Evolutionary conservation across 2,797 vertebrate genomes (phyloP).

Genomic region (Pseudochromis fuscus): DNA sequence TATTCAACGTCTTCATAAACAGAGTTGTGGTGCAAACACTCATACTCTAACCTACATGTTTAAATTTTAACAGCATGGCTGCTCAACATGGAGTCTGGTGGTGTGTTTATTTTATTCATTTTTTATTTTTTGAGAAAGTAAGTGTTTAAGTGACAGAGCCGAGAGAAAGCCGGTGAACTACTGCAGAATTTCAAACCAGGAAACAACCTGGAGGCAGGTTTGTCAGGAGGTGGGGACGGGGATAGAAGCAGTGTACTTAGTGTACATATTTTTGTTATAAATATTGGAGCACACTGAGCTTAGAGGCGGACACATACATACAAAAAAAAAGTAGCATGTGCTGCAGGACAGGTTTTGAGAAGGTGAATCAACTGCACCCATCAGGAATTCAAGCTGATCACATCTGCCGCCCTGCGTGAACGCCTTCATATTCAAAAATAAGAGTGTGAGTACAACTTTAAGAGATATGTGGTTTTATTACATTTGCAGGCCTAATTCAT

Average conservation of each 20-base stretch:
- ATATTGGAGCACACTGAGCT: constrained; percentile 16
- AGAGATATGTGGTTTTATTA: constrained; percentile 58
- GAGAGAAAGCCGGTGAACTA: constrained; percentile 15
- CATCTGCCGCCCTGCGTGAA: constrained; percentile 9
- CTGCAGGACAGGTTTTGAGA: constrained; percentile 29
- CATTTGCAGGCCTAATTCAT: constrained; percentile 63
- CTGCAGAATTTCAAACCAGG: neutral
- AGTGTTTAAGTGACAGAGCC: constrained; percentile 19
- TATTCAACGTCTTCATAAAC: constrained; percentile 11
- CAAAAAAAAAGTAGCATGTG: constrained; percentile 2
- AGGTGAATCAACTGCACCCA: constrained; percentile 17
- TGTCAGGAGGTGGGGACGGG: constrained; percentile 12
- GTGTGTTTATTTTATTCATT: no score
- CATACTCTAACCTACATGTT: constrained; percentile 14
- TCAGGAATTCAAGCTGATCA: constrained; percentile 30
- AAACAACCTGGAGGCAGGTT: constrained; percentile 30
- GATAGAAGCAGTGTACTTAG: neutral
- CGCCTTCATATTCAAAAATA: constrained; percentile 7
- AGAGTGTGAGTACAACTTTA: constrained; percentile 28
- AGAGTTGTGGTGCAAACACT: constrained; percentile 16
- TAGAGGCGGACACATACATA: neutral
- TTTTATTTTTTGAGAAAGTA: constrained; percentile 34
- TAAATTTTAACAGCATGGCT: constrained; percentile 26
- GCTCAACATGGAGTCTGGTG: constrained; percentile 5
- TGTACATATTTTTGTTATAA: constrained; percentile 17